Percentiles rank a stretch among this genome's conserved stretches.
These are phyloP conservation scores for Palythoa caribaeorum DNA, from an alignment of 92 coral and sea anemone genomes.

Conservation along the genomic window DNA sequence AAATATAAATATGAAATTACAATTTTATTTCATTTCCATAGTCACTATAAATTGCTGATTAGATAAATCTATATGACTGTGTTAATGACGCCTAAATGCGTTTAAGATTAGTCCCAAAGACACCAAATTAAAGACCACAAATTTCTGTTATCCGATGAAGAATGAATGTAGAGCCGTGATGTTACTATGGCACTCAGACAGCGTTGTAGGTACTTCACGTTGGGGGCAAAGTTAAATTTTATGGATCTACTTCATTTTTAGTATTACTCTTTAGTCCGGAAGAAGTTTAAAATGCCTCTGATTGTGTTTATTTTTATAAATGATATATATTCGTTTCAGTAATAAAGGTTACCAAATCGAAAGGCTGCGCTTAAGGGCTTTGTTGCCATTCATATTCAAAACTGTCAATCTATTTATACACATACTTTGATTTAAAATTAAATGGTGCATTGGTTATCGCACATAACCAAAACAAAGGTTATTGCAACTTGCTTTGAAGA, in stretches of 20 bases:
- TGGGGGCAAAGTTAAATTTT: too few species aligned
- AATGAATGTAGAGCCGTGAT: neutral
- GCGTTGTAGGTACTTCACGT: neutral
- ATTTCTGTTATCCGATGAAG: neutral
- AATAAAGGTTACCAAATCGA: too few species aligned
- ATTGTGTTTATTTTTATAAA: too few species aligned
- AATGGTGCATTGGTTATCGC: too few species aligned
- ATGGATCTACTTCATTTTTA: neutral
- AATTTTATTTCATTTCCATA: neutral
- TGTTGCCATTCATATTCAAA: too few species aligned
- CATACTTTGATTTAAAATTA: too few species aligned
- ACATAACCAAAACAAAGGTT: neutral
- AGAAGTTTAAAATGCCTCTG: neutral
- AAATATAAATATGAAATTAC: neutral
- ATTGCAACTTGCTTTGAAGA: neutral
- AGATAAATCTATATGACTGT: neutral
- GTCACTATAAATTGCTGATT: neutral
- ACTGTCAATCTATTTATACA: too few species aligned
- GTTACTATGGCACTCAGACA: too few species aligned
- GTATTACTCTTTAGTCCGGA: neutral
- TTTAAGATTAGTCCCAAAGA: neutral
- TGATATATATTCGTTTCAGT: too few species aligned
- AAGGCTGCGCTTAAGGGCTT: too few species aligned
- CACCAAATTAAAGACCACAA: neutral
- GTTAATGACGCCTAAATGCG: neutral